A percentile compares a stretch with the other conserved stretches of the same genome.
These are phyloP conservation scores for Pantherophis guttatus DNA, from an alignment of 2,113 vertebrate genomes.

Conservation along the genomic window DNA sequence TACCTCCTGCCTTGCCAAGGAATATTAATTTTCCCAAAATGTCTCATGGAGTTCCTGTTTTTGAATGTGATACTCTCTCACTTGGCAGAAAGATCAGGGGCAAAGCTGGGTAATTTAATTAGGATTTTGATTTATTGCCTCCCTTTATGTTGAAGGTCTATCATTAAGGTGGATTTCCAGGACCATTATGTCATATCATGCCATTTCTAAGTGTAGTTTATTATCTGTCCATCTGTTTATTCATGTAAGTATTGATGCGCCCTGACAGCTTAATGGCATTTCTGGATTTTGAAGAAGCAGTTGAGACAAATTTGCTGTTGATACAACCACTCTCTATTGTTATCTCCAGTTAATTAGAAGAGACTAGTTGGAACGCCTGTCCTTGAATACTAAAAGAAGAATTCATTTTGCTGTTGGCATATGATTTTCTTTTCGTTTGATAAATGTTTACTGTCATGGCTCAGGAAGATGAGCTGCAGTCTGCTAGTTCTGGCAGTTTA, in stretches of 20 bases:
- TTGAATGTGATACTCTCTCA: slow-evolving; percentile 41
- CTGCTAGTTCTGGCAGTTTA: slow-evolving; percentile 65
- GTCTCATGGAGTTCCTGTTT: slow-evolving; percentile 32
- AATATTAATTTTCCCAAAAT: neutral
- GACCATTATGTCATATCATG: slow-evolving; percentile 15
- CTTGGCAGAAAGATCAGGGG: slow-evolving; percentile 35
- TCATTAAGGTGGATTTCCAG: slow-evolving; percentile 15
- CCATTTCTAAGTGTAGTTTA: slow-evolving; percentile 37
- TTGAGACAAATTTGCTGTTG: slow-evolving; percentile 29
- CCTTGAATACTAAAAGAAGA: slow-evolving; percentile 44
- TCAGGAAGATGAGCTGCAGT: slow-evolving; percentile 62
- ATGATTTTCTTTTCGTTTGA: slow-evolving; percentile 61
- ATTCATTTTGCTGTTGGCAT: slow-evolving; percentile 50
- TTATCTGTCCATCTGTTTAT: slow-evolving; percentile 51
- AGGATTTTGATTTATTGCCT: slow-evolving; percentile 37
- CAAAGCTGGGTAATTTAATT: slow-evolving; percentile 17
- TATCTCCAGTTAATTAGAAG: slow-evolving; percentile 58
- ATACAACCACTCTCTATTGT: slow-evolving; percentile 13
- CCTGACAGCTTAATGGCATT: slow-evolving; percentile 36
- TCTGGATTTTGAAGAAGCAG: slow-evolving; percentile 34
- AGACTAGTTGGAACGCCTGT: slow-evolving; percentile 23
- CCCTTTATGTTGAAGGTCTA: slow-evolving; percentile 38
- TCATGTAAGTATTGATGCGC: slow-evolving; percentile 29
- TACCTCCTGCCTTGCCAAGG: neutral
- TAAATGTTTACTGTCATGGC: slow-evolving; percentile 66